Evolutionary conservation across 2,888 invertebrate species (phyloP).

Genomic region (Platerodrilus igneus): DNA sequence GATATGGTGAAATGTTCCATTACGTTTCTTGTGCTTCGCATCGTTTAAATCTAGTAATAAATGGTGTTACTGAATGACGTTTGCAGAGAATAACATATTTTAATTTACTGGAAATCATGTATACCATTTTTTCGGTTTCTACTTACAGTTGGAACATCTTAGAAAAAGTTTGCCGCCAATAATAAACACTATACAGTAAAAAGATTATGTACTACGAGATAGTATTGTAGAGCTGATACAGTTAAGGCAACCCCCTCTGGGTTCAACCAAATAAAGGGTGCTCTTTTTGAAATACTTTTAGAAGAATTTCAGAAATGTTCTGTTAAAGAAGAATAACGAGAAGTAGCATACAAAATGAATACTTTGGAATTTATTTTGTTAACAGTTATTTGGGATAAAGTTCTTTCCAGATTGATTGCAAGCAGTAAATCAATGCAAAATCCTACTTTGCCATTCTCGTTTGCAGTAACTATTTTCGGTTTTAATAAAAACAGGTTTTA

Average conservation of each 20-base stretch:
- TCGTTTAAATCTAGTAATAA: no score
- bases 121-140: conserved; percentile 29
- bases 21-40: no score
- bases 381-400: conserved; percentile 4
- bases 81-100: no score
- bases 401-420: background rate
- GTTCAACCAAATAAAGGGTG: conserved; percentile 7
- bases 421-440: conserved; percentile 3
- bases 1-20: no score
- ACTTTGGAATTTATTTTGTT: conserved; percentile 3
- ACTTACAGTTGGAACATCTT: conserved; percentile 28
- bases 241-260: conserved; percentile 12
- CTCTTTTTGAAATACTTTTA: background rate
- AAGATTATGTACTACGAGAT: conserved; percentile 15
- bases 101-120: conserved; percentile 28
- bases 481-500: no score
- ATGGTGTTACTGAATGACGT: no score
- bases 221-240: conserved; percentile 23
- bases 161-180: conserved; percentile 3
- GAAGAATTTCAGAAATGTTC: conserved; percentile 1
- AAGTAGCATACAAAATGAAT: conserved; percentile 1
- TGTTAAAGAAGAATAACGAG: background rate
- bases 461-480: no score
- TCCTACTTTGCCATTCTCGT: conserved; percentile 1
- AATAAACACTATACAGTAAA: conserved; percentile 11